Evolutionary conservation across 2,888 invertebrate genomes (phyloP), one percentile per base, ranked within the genome.

Genomic region (Parascotia fuliginaria): DNA sequence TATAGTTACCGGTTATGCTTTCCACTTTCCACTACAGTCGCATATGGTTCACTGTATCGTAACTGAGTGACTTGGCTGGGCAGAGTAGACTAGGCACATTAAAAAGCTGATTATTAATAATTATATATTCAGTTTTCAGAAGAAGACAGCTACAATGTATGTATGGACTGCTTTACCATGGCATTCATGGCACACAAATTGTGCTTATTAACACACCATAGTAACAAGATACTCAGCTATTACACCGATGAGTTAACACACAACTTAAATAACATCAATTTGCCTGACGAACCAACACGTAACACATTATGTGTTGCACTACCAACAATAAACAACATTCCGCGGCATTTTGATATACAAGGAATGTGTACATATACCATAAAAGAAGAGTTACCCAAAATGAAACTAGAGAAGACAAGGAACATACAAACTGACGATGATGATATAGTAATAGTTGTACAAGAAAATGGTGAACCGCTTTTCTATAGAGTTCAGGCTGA

Each of bases 151-250:
- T 83, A 74, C 58, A 85, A 77, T 65, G 72, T 87, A 0, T 92
- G 91, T 44, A 50, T 77, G 0, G 70, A 79, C 22, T 92, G 91
- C 48, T 87, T 88, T 34, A 59, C 66, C 14, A 60, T 68, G 12
- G 86, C 89, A 3, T 79, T 80, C 0, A 56, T 68, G 31, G 83
- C 87, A 2, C 87, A 87, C 46, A 85, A 87, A 46, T 90, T 92
- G 54, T 83, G 78, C 49, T 56, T 80, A 4, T 61, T 75, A 41
- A 63, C 79, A 0, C 79, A 78, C 60, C 57, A 70, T 0, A 86
- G 77, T 45, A 69, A 85, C 39, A 79, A 84, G 53, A 69, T 88
- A 2, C 63, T 90, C 0, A 63, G 79, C 7, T 81, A 75, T 54
- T 89, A 87, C 48, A 65, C 78, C 0, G 68, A 82, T 12, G 75